These are phyloP conservation scores for Colinus virginianus DNA, from an alignment of 2,113 vertebrate genomes.

Conservation along the genomic window DNA sequence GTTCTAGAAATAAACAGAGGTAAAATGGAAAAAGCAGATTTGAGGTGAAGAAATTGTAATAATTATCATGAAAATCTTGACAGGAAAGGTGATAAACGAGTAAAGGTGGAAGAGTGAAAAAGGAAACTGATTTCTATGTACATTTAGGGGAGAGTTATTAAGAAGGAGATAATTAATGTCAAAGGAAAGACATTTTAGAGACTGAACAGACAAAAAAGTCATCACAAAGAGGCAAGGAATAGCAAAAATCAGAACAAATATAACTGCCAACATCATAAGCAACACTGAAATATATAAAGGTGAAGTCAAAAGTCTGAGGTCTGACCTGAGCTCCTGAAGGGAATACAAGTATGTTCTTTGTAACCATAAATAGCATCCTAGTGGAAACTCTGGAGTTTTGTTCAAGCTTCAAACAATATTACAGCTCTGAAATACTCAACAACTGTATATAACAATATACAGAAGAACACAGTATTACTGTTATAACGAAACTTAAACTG, in stretches of 20 bases:
- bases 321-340: background rate
- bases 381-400: background rate
- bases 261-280: background rate
- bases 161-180: background rate
- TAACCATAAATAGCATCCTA: rapidly evolving
- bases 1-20: background rate
- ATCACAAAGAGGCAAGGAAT: background rate
- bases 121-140: background rate
- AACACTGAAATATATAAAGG: background rate
- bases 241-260: background rate
- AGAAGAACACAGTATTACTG: rapidly evolving
- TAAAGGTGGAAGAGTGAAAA: background rate
- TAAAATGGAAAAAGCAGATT: background rate
- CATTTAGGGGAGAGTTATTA: background rate
- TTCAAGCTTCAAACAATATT: background rate
- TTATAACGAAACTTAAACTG: background rate
- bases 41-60: background rate
- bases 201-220: background rate
- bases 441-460: rapidly evolving
- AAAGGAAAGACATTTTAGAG: background rate
- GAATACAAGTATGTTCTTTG: rapidly evolving
- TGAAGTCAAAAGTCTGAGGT: background rate
- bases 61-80: background rate
- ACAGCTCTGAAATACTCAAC: rapidly evolving
- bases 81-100: background rate